Evolutionary conservation across 2,888 invertebrate species (phyloP).

Genomic region (Drosophila anomalata): DNA sequence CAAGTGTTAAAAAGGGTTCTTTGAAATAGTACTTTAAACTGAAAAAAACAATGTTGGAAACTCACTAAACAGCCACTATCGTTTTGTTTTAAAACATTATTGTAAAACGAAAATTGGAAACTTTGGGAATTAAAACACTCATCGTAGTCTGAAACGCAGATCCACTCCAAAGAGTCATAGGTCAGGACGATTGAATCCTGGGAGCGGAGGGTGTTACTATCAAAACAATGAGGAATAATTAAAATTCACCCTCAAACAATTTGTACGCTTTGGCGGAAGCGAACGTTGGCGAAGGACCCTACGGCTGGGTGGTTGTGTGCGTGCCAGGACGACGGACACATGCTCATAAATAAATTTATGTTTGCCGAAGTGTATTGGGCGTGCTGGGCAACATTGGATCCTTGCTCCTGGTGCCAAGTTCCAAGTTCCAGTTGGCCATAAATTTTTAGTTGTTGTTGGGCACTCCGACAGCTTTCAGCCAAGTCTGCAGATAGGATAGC

Average conservation of each 20-base stretch:
- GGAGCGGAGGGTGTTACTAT: slow-evolving; percentile 51
- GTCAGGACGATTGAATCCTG: neutral
- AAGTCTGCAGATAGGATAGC: slow-evolving; percentile 11
- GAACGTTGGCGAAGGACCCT: slow-evolving; percentile 34
- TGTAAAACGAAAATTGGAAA: neutral
- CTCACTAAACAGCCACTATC: neutral
- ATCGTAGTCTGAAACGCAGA: neutral
- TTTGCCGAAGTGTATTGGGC: slow-evolving; percentile 65
- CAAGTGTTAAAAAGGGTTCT: neutral
- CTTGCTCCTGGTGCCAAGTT: slow-evolving; percentile 14
- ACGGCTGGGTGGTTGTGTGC: slow-evolving; percentile 1
- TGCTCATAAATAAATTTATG: slow-evolving; percentile 78
- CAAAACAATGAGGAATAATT: slow-evolving; percentile 81
- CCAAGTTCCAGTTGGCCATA: slow-evolving; percentile 38
- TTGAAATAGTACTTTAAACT: neutral
- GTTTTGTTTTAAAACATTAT: neutral
- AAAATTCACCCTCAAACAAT: slow-evolving; percentile 80
- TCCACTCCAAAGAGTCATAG: neutral
- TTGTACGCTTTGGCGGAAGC: slow-evolving; percentile 68
- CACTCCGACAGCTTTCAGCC: slow-evolving; percentile 32
- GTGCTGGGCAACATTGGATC: slow-evolving; percentile 26
- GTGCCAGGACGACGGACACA: slow-evolving; percentile 48
- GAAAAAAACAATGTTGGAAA: neutral
- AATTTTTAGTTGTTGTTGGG: slow-evolving; percentile 52
- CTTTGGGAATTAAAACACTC: neutral